Evolutionary conservation across 92 coral and sea anemone species (phyloP).

Genomic region (Diadumene lineata): DNA sequence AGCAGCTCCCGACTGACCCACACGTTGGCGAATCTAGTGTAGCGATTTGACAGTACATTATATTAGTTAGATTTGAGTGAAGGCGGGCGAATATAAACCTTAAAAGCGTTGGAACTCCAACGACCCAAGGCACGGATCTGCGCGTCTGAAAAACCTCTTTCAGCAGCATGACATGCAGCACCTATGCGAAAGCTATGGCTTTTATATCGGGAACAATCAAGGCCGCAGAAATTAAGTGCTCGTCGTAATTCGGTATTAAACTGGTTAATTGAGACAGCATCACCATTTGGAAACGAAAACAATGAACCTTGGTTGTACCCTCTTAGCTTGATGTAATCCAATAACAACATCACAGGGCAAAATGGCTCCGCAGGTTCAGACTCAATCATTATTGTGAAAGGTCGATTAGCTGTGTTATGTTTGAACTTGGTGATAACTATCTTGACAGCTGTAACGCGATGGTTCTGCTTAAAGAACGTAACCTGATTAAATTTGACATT

Average conservation of each 20-base stretch:
- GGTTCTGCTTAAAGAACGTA: background rate
- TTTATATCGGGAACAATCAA: conserved; percentile 24
- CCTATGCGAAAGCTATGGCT: conserved; percentile 45
- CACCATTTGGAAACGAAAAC: background rate
- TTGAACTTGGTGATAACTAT: conserved; percentile 3
- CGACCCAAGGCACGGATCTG: conserved; percentile 47
- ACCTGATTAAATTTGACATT: background rate
- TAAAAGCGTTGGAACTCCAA: conserved; percentile 40
- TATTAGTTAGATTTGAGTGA: conserved; percentile 10
- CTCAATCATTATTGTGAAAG: conserved; percentile 18
- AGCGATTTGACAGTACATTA: background rate
- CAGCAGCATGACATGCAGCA: conserved; percentile 32
- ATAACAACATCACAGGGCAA: conserved; percentile 17
- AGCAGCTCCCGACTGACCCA: conserved; percentile 34
- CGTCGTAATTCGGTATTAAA: background rate
- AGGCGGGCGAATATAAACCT: conserved; percentile 26
- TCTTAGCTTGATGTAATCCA: background rate
- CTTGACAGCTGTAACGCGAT: conserved; percentile 6
- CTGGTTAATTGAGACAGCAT: background rate
- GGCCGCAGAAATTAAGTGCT: conserved; percentile 12
- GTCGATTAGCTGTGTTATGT: conserved; percentile 1
- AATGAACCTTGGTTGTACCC: background rate
- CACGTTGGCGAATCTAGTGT: background rate
- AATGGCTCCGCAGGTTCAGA: conserved; percentile 16
- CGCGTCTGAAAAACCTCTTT: conserved; percentile 17